phyloP scores from a whole-genome alignment of 2,888 invertebrate species.

The Eulithis testata region DNA sequence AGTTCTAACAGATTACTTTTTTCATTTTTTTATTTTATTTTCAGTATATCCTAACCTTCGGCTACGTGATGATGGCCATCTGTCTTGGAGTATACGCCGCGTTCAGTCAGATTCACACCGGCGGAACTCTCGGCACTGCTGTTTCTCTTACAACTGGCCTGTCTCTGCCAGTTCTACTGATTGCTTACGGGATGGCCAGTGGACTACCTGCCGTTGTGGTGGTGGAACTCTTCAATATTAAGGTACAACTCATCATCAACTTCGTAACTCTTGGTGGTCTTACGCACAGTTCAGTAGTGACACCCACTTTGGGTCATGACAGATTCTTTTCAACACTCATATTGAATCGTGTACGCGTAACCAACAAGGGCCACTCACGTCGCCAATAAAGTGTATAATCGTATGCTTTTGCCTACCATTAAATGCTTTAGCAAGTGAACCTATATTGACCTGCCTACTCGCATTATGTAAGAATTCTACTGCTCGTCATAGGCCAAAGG shows the following conservation, averaged over 20 bases:
- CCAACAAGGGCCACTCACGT: no score
- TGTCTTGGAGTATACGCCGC: constrained; percentile 68
- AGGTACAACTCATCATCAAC: constrained; percentile 50
- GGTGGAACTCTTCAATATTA: constrained; percentile 66
- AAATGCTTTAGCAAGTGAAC: not conserved
- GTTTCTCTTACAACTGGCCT: constrained; percentile 55
- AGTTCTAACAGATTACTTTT: no score
- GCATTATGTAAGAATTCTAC: no score
- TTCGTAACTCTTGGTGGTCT: no score
- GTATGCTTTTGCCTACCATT: not conserved
- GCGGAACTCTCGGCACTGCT: constrained; percentile 52
- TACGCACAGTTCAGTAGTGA: no score
- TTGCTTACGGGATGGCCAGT: constrained; percentile 67
- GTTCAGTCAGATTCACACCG: constrained; percentile 64
- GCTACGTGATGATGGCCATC: constrained; percentile 63
- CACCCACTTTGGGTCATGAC: no score
- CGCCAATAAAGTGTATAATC: no score
- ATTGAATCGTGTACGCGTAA: no score
- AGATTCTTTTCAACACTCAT: no score
- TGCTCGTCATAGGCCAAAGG: no score
- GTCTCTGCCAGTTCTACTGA: constrained; percentile 57
- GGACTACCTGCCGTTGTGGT: constrained; percentile 59
- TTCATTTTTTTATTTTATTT: constrained; percentile 34
- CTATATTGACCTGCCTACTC: no score
- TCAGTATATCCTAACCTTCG: constrained; percentile 65